Percentiles rank a stretch among this genome's conserved stretches.
Evolutionary conservation across 2,888 invertebrate genomes (phyloP).

Genomic region (Calameuta idolon): DNA sequence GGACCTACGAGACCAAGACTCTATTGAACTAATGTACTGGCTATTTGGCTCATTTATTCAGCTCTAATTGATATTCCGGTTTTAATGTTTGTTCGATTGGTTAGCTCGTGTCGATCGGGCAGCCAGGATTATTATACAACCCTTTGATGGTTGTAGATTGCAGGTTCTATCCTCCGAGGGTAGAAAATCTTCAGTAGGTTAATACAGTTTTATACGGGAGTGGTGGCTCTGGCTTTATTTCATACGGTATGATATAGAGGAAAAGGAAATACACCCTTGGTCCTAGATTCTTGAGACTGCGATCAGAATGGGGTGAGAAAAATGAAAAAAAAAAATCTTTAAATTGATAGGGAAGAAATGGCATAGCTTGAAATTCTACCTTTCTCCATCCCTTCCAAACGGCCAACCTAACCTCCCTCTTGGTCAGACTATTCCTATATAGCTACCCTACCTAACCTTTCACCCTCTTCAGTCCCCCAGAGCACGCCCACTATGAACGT

Average conservation of each 20-base stretch:
- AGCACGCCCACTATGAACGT: slow-evolving; percentile 55
- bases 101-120: neutral
- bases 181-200: neutral
- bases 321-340: neutral
- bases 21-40: neutral
- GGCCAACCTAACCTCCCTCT: slow-evolving; percentile 20
- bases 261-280: neutral
- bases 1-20: neutral
- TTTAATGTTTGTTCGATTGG: neutral
- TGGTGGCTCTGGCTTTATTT: neutral
- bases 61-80: neutral
- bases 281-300: neutral
- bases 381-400: slow-evolving; percentile 10
- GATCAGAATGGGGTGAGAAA: neutral
- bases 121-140: neutral
- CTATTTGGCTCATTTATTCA: neutral
- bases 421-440: slow-evolving; percentile 19
- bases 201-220: neutral
- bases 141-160: neutral
- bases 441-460: slow-evolving; percentile 20
- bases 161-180: neutral
- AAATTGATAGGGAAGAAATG: neutral
- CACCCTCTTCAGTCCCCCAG: slow-evolving; percentile 17
- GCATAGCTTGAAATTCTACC: neutral
- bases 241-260: neutral